phyloP scores from a whole-genome alignment of 2,797 vertebrate species.

The Rhincodon typus region DNA sequence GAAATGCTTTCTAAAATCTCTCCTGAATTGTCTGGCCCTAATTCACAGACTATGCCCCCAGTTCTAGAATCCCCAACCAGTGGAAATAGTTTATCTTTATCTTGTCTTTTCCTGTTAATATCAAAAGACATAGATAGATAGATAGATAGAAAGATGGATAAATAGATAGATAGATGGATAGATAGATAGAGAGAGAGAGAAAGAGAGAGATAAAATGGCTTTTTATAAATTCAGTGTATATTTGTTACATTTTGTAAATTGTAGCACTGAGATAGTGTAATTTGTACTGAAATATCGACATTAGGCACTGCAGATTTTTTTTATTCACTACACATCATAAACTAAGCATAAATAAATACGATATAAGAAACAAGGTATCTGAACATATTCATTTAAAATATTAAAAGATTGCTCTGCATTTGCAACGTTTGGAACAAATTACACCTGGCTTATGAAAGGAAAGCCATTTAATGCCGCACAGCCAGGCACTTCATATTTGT shows the following conservation, averaged over 20 bases:
- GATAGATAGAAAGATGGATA: too few species aligned
- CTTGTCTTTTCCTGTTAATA: too few species aligned
- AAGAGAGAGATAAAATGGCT: background rate
- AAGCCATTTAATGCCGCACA: background rate
- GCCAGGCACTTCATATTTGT: slow-evolving; percentile 24
- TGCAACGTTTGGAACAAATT: background rate
- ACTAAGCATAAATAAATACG: background rate
- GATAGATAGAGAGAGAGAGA: background rate
- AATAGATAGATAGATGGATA: too few species aligned
- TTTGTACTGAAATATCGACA: background rate
- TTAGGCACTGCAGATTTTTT: background rate
- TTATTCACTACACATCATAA: background rate
- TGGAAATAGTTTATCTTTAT: too few species aligned
- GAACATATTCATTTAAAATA: background rate
- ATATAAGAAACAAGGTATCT: background rate
- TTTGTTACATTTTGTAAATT: background rate
- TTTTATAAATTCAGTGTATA: background rate
- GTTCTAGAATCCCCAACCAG: too few species aligned
- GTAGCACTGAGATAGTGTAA: background rate
- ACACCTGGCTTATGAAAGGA: background rate
- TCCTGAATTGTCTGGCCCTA: too few species aligned
- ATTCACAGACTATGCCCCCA: too few species aligned
- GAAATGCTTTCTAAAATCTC: too few species aligned
- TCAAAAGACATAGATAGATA: too few species aligned
- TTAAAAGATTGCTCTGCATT: background rate